Percentiles rank a stretch among this genome's conserved stretches.
Evolutionary conservation across 2,113 vertebrate genomes (phyloP).

Genomic region (Vireo altiloquus): DNA sequence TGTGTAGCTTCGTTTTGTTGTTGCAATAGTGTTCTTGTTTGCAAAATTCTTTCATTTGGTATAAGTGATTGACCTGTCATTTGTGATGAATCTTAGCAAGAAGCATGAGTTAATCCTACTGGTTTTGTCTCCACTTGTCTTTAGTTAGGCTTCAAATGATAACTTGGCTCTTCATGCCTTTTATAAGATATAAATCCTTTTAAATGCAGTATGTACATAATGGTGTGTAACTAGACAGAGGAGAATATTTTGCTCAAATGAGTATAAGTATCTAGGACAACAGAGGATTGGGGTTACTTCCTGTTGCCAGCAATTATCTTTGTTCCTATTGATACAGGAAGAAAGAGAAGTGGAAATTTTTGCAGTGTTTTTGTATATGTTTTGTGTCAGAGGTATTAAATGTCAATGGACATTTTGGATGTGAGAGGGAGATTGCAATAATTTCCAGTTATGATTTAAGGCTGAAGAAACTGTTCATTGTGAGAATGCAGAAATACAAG

Average conservation of each 20-base stretch:
- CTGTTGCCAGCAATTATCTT: neutral
- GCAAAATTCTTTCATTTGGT: slow-evolving; percentile 72
- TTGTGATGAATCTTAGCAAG: slow-evolving; percentile 66
- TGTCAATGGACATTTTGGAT: neutral
- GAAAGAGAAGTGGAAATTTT: neutral
- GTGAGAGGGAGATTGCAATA: neutral
- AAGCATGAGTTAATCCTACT: slow-evolving; percentile 61
- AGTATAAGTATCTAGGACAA: neutral
- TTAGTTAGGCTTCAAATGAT: slow-evolving; percentile 33
- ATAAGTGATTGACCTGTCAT: slow-evolving; percentile 76
- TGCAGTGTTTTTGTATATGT: neutral
- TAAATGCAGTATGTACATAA: neutral
- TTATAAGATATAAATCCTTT: neutral
- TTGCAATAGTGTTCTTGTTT: slow-evolving; percentile 65
- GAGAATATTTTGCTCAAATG: neutral
- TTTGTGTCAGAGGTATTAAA: neutral
- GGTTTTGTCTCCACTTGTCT: slow-evolving; percentile 19
- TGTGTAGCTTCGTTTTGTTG: slow-evolving; percentile 53
- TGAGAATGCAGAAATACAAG: neutral
- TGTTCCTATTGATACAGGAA: neutral
- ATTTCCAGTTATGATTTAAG: neutral
- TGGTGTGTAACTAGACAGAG: neutral
- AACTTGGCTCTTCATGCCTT: neutral
- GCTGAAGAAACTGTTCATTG: neutral
- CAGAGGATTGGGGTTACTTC: neutral